Evolutionary conservation across 2,113 vertebrate species (phyloP).

Genomic region (Dicrurus megarhynchus): DNA sequence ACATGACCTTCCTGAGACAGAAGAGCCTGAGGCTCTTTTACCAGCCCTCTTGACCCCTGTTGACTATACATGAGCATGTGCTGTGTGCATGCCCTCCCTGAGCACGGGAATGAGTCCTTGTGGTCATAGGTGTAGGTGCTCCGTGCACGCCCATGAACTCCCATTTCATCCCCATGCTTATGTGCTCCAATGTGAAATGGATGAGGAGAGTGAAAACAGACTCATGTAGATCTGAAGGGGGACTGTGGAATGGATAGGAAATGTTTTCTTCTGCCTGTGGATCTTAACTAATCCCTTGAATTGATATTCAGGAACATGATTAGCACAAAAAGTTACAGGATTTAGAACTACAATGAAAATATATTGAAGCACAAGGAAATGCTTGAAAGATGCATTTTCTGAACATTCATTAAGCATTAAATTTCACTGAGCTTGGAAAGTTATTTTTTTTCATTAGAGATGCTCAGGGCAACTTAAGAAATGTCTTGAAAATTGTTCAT

Average conservation of each 20-base stretch:
- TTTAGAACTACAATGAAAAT: neutral
- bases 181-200: neutral
- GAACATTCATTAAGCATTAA: neutral
- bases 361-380: neutral
- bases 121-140: rapidly evolving
- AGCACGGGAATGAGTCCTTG: rapidly evolving
- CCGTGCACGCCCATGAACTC: rapidly evolving
- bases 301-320: neutral
- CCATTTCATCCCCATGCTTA: neutral
- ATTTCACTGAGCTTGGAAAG: neutral
- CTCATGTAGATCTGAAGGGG: neutral
- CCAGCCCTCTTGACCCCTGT: neutral
- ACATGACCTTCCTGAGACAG: neutral
- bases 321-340: neutral
- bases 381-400: neutral
- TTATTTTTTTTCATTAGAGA: neutral
- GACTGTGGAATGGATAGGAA: neutral
- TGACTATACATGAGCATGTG: rapidly evolving
- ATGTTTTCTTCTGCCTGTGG: neutral
- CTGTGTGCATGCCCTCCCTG: rapidly evolving
- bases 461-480: neutral
- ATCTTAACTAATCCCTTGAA: neutral
- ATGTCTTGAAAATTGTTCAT: neutral
- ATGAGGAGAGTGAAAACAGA: neutral
- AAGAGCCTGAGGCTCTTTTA: neutral